Conservation (phyloP, 2,888 invertebrate species). For the Drosophila antonietae region DNA sequence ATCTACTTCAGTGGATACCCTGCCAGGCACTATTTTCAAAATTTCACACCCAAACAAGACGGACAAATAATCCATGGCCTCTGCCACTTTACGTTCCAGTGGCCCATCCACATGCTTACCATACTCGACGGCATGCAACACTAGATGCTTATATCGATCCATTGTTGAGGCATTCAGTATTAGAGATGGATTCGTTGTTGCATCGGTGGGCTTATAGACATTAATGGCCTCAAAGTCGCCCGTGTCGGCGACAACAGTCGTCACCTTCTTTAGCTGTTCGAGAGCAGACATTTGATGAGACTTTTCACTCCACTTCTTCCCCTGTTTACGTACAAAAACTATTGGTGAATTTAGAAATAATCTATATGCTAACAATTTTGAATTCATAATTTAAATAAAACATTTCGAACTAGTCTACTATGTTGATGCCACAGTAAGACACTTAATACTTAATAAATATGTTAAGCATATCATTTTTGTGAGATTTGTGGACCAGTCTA, state of each 20-base stretch:
- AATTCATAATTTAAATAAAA: background rate
- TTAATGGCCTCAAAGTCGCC: slow-evolving; percentile 21
- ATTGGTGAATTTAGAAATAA: background rate
- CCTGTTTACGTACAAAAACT: background rate
- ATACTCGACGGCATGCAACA: slow-evolving; percentile 96
- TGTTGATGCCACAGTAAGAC: background rate
- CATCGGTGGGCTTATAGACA: slow-evolving; percentile 92
- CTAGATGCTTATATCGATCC: slow-evolving; percentile 94
- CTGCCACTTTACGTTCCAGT: slow-evolving; percentile 85
- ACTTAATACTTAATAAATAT: background rate
- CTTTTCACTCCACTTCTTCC: background rate
- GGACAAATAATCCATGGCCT: slow-evolving; percentile 96
- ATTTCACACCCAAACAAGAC: slow-evolving; percentile 98
- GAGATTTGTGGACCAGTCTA: background rate
- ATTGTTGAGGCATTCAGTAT: slow-evolving; percentile 96
- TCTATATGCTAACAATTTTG: background rate
- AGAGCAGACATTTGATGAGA: slow-evolving; percentile 19
- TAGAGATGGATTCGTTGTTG: slow-evolving; percentile 99
- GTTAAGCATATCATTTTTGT: background rate
- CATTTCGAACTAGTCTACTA: slow-evolving; percentile 5
- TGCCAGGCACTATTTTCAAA: slow-evolving; percentile 97
- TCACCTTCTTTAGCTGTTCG: slow-evolving; percentile 20
- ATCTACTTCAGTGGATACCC: slow-evolving; percentile 86
- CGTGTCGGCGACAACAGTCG: slow-evolving; percentile 27
- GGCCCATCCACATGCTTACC: slow-evolving; percentile 88